Evolutionary conservation across 2,888 invertebrate genomes (phyloP).

Genomic region (Phortica magna): DNA sequence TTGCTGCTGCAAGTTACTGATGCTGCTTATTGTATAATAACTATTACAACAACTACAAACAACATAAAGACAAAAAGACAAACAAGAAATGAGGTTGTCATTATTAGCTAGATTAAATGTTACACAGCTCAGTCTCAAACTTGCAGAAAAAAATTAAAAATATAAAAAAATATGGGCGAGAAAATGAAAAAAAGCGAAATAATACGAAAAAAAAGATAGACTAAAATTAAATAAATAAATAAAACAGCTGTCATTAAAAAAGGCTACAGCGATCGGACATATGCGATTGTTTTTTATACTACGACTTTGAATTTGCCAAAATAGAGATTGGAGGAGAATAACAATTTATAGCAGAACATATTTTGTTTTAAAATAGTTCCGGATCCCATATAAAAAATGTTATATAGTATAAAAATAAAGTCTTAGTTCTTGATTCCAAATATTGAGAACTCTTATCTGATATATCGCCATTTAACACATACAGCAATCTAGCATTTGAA

Average conservation of each 20-base stretch:
- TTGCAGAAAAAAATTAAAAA: conserved; percentile 4
- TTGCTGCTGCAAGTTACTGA: conserved; percentile 2
- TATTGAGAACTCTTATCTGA: too few species aligned
- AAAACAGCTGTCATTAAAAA: not conserved
- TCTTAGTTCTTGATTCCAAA: too few species aligned
- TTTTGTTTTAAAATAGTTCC: too few species aligned
- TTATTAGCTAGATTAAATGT: conserved; percentile 58
- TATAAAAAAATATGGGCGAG: not conserved
- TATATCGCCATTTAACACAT: too few species aligned
- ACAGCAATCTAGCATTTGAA: too few species aligned
- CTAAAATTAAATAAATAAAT: not conserved
- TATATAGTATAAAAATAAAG: too few species aligned
- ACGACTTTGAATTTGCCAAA: too few species aligned
- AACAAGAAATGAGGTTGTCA: conserved; percentile 56
- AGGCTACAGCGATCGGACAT: not conserved
- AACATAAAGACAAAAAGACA: conserved; percentile 33
- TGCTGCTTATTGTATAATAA: conserved; percentile 61
- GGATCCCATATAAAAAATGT: too few species aligned
- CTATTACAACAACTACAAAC: conserved; percentile 65
- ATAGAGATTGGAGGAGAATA: too few species aligned
- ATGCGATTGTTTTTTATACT: too few species aligned
- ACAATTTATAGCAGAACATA: too few species aligned
- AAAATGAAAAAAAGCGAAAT: not conserved
- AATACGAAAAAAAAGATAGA: not conserved
- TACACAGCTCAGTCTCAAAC: conserved; percentile 17